Percentiles rank a stretch among this genome's conserved stretches.
These are phyloP conservation scores for Drosophila koepferae DNA, from an alignment of 2,888 invertebrate genomes.

Conservation along the genomic window DNA sequence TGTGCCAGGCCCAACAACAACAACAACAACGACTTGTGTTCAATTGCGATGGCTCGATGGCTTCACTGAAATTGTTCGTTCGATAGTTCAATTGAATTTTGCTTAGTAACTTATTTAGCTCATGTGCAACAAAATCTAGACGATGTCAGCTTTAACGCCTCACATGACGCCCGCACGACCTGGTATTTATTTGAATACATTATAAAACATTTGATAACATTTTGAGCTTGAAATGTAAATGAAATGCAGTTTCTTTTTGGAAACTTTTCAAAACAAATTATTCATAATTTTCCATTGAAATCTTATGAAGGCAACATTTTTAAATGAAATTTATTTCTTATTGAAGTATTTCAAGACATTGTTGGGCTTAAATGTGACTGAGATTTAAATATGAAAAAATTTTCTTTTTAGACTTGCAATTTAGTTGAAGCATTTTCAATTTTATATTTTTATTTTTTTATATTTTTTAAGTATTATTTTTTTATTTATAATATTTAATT, in stretches of 20 bases:
- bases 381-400: no score
- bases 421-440: no score
- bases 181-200: background rate
- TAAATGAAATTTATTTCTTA: background rate
- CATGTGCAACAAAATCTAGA: slow-evolving; percentile 10
- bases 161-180: background rate
- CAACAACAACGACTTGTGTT: slow-evolving; percentile 5
- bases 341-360: no score
- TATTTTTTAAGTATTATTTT: no score
- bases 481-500: no score
- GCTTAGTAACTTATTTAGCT: slow-evolving; percentile 37
- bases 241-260: background rate
- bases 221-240: background rate
- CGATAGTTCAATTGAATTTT: slow-evolving; percentile 38
- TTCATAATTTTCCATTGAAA: background rate
- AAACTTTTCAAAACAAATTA: background rate
- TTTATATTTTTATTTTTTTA: no score
- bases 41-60: background rate
- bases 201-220: background rate
- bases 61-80: background rate
- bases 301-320: background rate
- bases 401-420: no score
- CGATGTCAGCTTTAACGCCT: slow-evolving; percentile 15
- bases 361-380: no score
- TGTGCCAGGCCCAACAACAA: slow-evolving; percentile 42